These are phyloP conservation scores for Helogale parvula DNA, from an alignment of 2,113 vertebrate species.

Conservation along the genomic window DNA sequence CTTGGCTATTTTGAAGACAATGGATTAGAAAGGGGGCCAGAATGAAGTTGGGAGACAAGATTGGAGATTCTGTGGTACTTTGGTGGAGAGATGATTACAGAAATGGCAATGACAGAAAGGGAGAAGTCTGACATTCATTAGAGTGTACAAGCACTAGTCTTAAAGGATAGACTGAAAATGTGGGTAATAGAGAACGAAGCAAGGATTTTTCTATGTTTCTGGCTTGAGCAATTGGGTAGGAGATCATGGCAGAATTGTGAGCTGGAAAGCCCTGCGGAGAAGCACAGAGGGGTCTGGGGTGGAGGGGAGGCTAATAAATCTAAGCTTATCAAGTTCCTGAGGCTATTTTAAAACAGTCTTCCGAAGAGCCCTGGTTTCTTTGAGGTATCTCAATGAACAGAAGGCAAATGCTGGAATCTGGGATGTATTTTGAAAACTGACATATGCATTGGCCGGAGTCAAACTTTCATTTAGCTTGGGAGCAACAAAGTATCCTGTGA, in stretches of 20 bases:
- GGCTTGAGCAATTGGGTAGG: not conserved
- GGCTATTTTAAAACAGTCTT: conserved; percentile 41
- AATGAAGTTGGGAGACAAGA: not conserved
- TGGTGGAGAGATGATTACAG: not conserved
- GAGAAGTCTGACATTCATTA: not conserved
- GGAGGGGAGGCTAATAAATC: not conserved
- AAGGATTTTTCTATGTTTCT: not conserved
- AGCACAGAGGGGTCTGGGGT: not conserved
- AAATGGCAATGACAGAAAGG: not conserved
- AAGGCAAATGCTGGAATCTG: conserved; percentile 50
- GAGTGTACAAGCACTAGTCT: not conserved
- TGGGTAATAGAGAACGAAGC: not conserved
- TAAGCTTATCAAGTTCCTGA: not conserved
- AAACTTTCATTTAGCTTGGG: conserved; percentile 59
- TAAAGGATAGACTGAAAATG: not conserved
- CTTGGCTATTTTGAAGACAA: not conserved
- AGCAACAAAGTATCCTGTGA: conserved; percentile 37
- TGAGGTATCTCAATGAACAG: conserved; percentile 29
- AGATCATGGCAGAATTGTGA: not conserved
- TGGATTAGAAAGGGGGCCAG: not conserved
- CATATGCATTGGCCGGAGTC: conserved; percentile 43
- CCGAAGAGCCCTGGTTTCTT: conserved; percentile 39
- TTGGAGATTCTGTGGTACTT: not conserved
- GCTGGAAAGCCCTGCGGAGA: not conserved
- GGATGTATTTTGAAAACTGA: conserved; percentile 56